Evolutionary conservation across 2,888 invertebrate species (phyloP).

Genomic region (Erebia epiphron): DNA sequence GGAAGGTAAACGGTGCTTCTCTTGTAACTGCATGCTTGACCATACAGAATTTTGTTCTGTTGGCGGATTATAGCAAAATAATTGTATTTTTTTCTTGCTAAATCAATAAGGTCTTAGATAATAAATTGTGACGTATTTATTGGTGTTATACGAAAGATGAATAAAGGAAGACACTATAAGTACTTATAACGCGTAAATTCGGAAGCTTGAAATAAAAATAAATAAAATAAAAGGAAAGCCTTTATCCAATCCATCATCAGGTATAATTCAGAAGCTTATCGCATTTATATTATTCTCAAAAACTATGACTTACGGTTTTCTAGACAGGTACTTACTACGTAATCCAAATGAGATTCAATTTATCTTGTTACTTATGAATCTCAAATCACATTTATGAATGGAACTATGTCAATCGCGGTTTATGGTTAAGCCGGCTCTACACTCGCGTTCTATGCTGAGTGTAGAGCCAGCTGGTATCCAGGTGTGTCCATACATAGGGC

Average conservation of each 20-base stretch:
- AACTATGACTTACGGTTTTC: slow-evolving; percentile 8
- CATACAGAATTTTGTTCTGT: too few species aligned
- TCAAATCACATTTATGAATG: slow-evolving; percentile 17
- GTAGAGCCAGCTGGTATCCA: too few species aligned
- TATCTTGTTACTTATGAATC: slow-evolving; percentile 19
- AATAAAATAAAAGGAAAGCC: too few species aligned
- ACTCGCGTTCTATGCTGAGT: too few species aligned
- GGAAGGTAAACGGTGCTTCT: too few species aligned
- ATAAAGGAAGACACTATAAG: background rate
- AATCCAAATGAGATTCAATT: slow-evolving; percentile 10
- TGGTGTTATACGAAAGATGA: background rate
- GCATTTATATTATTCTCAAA: background rate
- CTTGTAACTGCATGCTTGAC: too few species aligned
- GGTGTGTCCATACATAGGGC: too few species aligned
- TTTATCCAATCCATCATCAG: too few species aligned
- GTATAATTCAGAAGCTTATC: background rate
- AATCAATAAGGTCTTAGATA: too few species aligned
- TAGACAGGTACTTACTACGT: background rate
- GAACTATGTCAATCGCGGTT: slow-evolving; percentile 11
- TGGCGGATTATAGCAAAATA: too few species aligned
- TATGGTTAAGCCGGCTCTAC: background rate
- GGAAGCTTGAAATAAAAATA: background rate
- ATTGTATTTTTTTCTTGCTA: too few species aligned
- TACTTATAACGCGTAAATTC: background rate
- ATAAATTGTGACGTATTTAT: too few species aligned